Percentiles rank a stretch among this genome's conserved stretches.
These are phyloP conservation scores for Urocolius indicus DNA, from an alignment of 2,113 vertebrate species.

Conservation along the genomic window DNA sequence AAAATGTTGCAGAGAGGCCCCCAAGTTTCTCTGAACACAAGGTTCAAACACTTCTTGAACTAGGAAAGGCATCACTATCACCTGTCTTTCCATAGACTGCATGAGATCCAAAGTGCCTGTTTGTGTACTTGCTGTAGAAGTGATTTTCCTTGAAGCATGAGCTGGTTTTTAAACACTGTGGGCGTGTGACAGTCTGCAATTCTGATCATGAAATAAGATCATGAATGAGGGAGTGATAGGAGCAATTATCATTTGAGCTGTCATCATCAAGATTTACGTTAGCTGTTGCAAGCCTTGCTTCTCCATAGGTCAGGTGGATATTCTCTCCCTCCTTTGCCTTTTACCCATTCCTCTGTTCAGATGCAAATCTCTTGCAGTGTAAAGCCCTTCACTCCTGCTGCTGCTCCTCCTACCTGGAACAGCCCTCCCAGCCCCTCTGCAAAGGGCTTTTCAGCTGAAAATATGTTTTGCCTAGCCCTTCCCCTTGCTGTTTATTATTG, in stretches of 20 bases:
- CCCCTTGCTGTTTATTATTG: neutral
- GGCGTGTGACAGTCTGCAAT: slow-evolving; percentile 17
- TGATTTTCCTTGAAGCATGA: slow-evolving; percentile 54
- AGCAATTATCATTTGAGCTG: neutral
- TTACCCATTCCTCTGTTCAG: fast-evolving
- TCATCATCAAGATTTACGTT: neutral
- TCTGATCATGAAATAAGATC: neutral
- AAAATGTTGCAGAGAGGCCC: neutral
- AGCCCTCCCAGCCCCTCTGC: neutral
- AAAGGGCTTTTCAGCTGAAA: neutral
- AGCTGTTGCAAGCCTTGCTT: neutral
- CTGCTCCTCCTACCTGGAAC: neutral
- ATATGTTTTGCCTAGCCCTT: neutral
- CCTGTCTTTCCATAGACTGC: neutral
- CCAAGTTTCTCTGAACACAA: neutral
- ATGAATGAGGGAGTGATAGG: neutral
- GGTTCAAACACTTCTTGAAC: neutral
- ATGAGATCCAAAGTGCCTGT: fast-evolving
- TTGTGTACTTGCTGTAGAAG: neutral
- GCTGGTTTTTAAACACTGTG: slow-evolving; percentile 37
- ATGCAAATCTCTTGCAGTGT: neutral
- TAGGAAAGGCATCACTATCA: neutral
- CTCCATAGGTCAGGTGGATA: neutral
- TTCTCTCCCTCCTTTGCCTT: neutral
- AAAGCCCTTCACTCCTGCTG: neutral